Conservation (phyloP, 1,140 invertebrate species). For the Orius insidiosus region DNA sequence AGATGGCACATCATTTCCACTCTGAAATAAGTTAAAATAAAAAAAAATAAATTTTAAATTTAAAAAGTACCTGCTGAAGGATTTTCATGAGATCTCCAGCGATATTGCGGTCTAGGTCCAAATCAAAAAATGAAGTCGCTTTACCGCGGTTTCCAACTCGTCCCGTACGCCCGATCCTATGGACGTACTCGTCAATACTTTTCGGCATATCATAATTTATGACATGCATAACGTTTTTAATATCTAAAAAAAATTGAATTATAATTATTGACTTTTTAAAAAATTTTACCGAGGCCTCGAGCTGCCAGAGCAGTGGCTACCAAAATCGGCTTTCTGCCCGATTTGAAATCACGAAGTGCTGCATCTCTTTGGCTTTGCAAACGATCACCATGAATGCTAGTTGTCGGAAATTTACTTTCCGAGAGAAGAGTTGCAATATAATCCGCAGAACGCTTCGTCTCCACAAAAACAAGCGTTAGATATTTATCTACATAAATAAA, state of each 20-base stretch:
- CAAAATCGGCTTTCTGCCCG: constrained; percentile 52
- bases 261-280: too few relatives aligned
- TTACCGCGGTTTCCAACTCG: constrained; percentile 79
- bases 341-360: constrained; percentile 68
- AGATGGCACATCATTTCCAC: too few relatives aligned
- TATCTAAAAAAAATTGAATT: too few relatives aligned
- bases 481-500: constrained; percentile 21
- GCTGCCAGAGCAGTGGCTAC: constrained; percentile 93
- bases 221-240: constrained; percentile 66
- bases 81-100: constrained; percentile 50
- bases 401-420: constrained; percentile 49
- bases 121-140: constrained; percentile 74
- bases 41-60: too few relatives aligned
- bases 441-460: constrained; percentile 75
- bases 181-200: constrained; percentile 82
- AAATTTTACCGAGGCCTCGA: constrained; percentile 63
- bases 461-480: constrained; percentile 73
- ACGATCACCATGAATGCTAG: constrained; percentile 86
- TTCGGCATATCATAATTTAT: constrained; percentile 85
- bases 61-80: constrained; percentile 40
- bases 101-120: constrained; percentile 38
- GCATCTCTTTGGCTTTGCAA: constrained; percentile 75
- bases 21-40: too few relatives aligned
- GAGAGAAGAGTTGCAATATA: constrained; percentile 63
- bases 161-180: constrained; percentile 90